These are phyloP conservation scores for Podarcis muralis DNA, from an alignment of 2,113 vertebrate genomes.

Conservation along the genomic window DNA sequence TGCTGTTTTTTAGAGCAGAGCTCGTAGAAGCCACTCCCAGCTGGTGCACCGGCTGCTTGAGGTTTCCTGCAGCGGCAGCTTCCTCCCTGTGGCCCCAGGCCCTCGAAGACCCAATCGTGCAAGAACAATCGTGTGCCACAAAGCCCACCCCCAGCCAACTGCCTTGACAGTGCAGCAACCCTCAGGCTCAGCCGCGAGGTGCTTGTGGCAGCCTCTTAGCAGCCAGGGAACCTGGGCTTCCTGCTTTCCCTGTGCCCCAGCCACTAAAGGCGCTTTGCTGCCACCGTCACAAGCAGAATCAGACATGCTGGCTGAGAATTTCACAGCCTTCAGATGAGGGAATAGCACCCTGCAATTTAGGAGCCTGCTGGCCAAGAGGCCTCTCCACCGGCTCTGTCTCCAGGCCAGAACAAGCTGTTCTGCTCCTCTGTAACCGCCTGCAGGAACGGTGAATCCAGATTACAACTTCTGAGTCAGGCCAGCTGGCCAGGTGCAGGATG, in stretches of 20 bases:
- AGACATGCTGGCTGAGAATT: not conserved
- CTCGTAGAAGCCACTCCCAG: no score
- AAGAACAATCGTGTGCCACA: not conserved
- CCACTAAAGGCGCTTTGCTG: not conserved
- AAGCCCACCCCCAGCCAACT: not conserved
- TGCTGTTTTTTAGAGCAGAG: no score
- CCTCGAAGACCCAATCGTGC: not conserved
- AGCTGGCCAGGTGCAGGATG: not conserved
- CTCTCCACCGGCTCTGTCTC: not conserved
- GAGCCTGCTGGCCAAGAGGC: no score
- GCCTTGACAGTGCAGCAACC: no score
- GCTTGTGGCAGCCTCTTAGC: not conserved
- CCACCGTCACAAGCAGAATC: not conserved
- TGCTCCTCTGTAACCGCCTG: no score
- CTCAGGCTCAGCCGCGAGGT: not conserved
- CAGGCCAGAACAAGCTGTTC: not conserved
- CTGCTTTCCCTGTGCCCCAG: not conserved
- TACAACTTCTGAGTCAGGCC: not conserved
- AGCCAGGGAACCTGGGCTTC: not conserved
- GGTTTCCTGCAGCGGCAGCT: not conserved
- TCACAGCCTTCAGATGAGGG: not conserved
- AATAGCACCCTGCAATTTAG: no score
- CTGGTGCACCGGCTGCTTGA: no score
- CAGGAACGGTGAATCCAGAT: not conserved
- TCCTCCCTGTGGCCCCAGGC: not conserved